phyloP scores from a whole-genome alignment of 2,888 invertebrate species.

The Drosophila formosana region DNA sequence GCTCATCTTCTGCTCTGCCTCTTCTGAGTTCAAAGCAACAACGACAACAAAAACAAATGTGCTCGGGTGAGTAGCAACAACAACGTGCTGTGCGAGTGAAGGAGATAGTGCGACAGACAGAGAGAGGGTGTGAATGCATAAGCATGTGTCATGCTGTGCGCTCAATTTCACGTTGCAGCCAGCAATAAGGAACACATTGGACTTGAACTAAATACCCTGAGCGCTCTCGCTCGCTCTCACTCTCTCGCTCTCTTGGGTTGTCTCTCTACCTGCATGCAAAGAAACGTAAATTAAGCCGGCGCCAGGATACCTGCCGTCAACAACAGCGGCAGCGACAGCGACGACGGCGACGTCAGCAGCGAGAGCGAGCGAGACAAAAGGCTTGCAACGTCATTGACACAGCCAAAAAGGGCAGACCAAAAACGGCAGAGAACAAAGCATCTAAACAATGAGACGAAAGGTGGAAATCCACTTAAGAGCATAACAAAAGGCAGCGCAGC shows the following conservation, averaged over 20 bases:
- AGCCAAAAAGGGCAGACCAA: slow-evolving; percentile 50
- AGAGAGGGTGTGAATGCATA: slow-evolving; percentile 33
- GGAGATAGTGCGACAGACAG: slow-evolving; percentile 13
- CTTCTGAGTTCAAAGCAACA: slow-evolving; percentile 44
- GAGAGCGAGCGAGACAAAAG: slow-evolving; percentile 58
- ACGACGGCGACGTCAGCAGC: slow-evolving; percentile 25
- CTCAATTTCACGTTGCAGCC: slow-evolving; percentile 61
- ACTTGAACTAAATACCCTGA: slow-evolving; percentile 65
- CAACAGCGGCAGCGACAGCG: slow-evolving; percentile 34
- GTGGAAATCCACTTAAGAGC: slow-evolving; percentile 78
- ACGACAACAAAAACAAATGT: slow-evolving; percentile 53
- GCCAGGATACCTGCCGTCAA: slow-evolving; percentile 81
- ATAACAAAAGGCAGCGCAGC: slow-evolving; percentile 49
- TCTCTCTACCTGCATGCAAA: slow-evolving; percentile 54
- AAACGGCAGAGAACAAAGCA: slow-evolving; percentile 60
- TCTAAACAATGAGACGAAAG: slow-evolving; percentile 62
- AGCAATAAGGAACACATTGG: slow-evolving; percentile 65
- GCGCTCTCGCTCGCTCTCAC: slow-evolving; percentile 10
- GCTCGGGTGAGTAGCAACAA: slow-evolving; percentile 62
- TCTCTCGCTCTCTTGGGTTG: slow-evolving; percentile 13
- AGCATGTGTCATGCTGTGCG: slow-evolving; percentile 58
- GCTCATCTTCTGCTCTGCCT: slow-evolving; percentile 43
- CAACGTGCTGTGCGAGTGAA: slow-evolving; percentile 12
- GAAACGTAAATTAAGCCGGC: slow-evolving; percentile 78
- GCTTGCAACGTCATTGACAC: slow-evolving; percentile 76